Base-by-base conservation (phyloP, 2,888 invertebrate species). In the Acronicta leporina region DNA sequence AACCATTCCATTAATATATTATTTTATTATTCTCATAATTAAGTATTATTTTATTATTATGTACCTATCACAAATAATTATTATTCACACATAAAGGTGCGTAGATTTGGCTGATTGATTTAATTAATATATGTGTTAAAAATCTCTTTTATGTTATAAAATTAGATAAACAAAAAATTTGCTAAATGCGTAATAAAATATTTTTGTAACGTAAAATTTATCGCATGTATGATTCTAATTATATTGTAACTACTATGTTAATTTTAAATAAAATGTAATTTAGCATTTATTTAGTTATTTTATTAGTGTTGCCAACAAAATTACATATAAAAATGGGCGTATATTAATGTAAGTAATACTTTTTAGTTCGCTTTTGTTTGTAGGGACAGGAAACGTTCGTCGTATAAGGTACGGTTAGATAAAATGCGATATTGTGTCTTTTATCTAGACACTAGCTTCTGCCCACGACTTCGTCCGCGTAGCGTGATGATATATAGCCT, bases 351-450 rank as follows among this genome's bases (percentile, higher is more conserved):
- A 92, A 92, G 92, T 92, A 92, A 84, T 73, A 74, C 71, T 84
- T 85, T 78, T 86, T 84, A 76, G 79, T 84, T 82, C 78, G 87
- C 85, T 86, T 85, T 74, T 69, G 80, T 82, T 75, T 68, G 86
- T 92, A 94, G 94, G 92, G 94, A 92, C 94, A 94, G 94, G 94
- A 94, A 94, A 94, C 94, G 84, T 87, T 92, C 89, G 71, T 73
- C 85, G 73, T 80, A 84, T 85, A 87, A 88, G 89, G 89, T 89
- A 87, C 88, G 77, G 58, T 68, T 78, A 81, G 75, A 76, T 77
- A 76, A 73, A 69, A n/a, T 52, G 61, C 38, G 70, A 72, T 61
- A 64, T 51, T 66, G 46, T 51, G 59, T 67, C 71, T 68, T 77
- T 73, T 80, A 80, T 80, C 80, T 73, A 53, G 72, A 71, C 55